phyloP scores from a whole-genome alignment of 2,888 invertebrate species.

The Oscheius sp. region DNA sequence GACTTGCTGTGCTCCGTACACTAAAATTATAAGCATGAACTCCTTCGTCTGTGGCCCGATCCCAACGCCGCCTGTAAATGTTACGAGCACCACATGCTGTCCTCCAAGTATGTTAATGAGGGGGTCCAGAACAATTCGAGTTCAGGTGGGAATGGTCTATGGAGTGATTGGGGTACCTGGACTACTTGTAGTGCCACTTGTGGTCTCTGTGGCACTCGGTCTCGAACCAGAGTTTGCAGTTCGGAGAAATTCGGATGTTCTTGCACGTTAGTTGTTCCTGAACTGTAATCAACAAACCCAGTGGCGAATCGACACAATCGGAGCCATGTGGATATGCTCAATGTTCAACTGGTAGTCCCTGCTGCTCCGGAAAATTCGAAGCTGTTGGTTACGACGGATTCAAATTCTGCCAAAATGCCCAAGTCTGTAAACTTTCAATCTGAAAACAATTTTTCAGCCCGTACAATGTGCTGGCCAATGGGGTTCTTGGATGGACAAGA shows the following conservation, averaged over 20 bases:
- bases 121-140: not conserved
- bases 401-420: conserved; percentile 47
- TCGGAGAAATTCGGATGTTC: not conserved
- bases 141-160: not conserved
- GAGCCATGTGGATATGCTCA: not conserved
- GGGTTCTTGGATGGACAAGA: conserved; percentile 40
- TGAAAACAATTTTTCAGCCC: conserved; percentile 32
- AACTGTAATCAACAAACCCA: not conserved
- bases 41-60: not conserved
- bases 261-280: not conserved
- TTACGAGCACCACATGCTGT: not conserved
- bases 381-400: conserved; percentile 52
- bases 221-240: not conserved
- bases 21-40: not conserved
- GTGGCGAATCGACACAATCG: not conserved
- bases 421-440: conserved; percentile 28
- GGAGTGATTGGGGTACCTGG: not conserved
- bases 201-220: not conserved
- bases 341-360: not conserved
- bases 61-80: not conserved
- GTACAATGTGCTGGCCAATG: conserved; percentile 48
- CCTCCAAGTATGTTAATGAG: not conserved
- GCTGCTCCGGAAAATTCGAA: conserved; percentile 42
- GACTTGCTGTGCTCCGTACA: not conserved
- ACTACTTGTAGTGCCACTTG: not conserved